Conservation (phyloP, 2,797 vertebrate species). For the Channa striata region DNA sequence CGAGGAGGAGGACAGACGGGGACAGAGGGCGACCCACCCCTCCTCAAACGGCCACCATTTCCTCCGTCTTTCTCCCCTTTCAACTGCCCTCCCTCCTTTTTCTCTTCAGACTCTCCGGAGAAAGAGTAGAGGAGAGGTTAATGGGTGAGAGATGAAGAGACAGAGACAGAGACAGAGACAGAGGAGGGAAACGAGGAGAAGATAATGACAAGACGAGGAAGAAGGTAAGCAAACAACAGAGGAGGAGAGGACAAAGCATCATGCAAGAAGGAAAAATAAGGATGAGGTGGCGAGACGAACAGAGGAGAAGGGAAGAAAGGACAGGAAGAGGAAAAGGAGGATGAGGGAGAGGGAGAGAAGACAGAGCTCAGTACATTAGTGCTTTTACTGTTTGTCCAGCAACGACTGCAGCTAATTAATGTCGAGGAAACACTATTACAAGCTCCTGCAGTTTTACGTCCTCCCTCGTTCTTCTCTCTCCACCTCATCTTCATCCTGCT, state of each 20-base stretch:
- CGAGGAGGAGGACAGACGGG: slow-evolving; percentile 52
- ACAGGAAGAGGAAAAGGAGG: not conserved
- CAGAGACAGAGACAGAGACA: not conserved
- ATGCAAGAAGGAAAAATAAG: not conserved
- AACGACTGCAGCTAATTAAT: slow-evolving; percentile 80
- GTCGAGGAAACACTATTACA: slow-evolving; percentile 80
- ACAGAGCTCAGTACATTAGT: slow-evolving; percentile 66
- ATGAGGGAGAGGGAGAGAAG: not conserved
- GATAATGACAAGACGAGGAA: not conserved
- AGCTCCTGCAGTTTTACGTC: slow-evolving; percentile 78
- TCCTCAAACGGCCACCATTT: slow-evolving; percentile 40
- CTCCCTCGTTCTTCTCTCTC: slow-evolving; percentile 25
- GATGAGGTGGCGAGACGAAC: accelerated
- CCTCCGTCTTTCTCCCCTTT: not conserved
- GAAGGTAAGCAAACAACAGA: not conserved
- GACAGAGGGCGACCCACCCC: slow-evolving; percentile 46
- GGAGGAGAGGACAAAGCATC: not conserved
- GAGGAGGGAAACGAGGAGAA: no score
- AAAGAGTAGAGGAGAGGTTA: not conserved
- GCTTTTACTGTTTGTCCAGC: slow-evolving; percentile 76
- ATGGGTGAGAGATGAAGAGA: no score
- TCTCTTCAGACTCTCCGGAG: not conserved
- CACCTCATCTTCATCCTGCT: slow-evolving; percentile 26
- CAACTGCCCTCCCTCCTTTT: not conserved
- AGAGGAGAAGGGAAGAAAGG: not conserved